Conservation (phyloP, 2,888 invertebrate genomes). For the Amphimallon solstitiale region DNA sequence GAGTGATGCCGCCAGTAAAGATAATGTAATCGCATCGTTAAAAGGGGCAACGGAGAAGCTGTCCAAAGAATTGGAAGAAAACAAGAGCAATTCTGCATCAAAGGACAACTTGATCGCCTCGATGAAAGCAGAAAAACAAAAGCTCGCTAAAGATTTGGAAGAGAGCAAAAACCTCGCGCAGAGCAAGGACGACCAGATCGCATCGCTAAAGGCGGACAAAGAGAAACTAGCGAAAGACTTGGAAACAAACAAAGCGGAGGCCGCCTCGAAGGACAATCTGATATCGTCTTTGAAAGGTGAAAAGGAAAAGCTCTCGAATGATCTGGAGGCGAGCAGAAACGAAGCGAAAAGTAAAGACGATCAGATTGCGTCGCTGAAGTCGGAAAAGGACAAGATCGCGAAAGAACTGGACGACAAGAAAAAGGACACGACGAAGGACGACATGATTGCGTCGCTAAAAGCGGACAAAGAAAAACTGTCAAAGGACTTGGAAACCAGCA, state of each 20-base stretch:
- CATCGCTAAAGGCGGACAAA: background rate
- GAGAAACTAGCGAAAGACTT: conserved; percentile 34
- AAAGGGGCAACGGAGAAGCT: conserved; percentile 49
- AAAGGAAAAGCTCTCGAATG: conserved; percentile 17
- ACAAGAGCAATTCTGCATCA: background rate
- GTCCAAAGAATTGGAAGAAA: conserved; percentile 6
- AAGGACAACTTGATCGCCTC: conserved; percentile 26
- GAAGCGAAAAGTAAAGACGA: conserved; percentile 26
- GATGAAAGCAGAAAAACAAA: conserved; percentile 26
- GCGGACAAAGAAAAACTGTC: conserved; percentile 33
- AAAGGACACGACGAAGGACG: conserved; percentile 16
- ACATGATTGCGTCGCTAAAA: conserved; percentile 20
- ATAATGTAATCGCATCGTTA: background rate
- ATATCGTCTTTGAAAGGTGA: conserved; percentile 30
- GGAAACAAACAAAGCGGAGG: conserved; percentile 9
- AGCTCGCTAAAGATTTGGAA: conserved; percentile 18
- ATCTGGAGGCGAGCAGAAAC: conserved; percentile 2
- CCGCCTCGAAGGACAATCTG: conserved; percentile 17
- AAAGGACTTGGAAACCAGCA: conserved; percentile 15
- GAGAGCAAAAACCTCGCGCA: background rate
- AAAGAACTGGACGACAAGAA: conserved; percentile 32
- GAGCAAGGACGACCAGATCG: background rate
- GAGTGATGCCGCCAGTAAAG: conserved; percentile 1
- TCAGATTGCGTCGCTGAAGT: conserved; percentile 3
- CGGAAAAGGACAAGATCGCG: conserved; percentile 48